Conservation (phyloP, 2,797 vertebrate species). For the Crocidura indochinensis region DNA sequence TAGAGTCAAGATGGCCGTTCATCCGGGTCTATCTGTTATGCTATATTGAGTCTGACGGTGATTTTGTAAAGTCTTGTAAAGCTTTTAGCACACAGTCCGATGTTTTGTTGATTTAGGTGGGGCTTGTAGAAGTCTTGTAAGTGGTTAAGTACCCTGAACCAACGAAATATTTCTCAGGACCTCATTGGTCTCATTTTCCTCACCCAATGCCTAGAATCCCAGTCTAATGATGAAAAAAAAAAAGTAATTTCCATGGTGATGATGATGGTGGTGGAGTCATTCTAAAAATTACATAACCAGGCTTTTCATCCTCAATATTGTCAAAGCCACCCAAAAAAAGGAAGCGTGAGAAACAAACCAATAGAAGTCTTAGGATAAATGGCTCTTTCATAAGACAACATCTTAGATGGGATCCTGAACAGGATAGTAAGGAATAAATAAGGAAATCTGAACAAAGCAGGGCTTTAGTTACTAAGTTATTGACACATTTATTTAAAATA, state of each 20-base stretch:
- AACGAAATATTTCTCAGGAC: no score
- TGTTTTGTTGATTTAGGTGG: no score
- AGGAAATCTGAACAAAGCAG: neutral
- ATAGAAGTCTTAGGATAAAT: neutral
- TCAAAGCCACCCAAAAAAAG: slow-evolving; percentile 24
- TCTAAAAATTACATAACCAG: no score
- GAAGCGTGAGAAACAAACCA: neutral
- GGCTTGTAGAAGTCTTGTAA: no score
- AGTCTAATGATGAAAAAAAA: neutral
- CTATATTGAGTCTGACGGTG: no score
- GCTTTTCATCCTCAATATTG: neutral
- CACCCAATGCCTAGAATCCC: neutral
- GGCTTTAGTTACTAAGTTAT: neutral
- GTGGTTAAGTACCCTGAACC: no score
- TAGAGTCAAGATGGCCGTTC: no score
- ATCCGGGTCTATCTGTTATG: no score
- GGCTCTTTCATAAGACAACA: rapidly evolving
- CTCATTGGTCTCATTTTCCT: neutral
- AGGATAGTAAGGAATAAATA: neutral
- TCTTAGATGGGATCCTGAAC: neutral
- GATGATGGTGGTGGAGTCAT: neutral
- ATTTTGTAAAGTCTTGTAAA: no score
- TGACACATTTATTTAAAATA: neutral
- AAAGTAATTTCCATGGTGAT: neutral
- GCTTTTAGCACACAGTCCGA: no score